Conservation (phyloP, 1,140 invertebrate genomes). For the Drosophila mauritiana region DNA sequence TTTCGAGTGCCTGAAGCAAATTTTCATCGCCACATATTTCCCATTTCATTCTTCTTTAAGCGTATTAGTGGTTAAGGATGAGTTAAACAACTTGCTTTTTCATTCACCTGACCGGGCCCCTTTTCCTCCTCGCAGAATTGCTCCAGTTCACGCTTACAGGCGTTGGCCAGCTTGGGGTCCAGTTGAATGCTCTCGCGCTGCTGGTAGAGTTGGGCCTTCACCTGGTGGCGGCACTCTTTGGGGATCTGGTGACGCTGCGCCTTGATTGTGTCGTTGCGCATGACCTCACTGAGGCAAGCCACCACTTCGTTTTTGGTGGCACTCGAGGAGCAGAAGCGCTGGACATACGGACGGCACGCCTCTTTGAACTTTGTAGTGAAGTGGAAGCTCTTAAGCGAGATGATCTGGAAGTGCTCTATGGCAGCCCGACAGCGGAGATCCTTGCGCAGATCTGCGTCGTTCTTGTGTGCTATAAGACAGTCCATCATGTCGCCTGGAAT, state of each 20-base stretch:
- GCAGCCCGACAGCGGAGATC: slow-evolving; percentile 95
- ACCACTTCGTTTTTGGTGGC: slow-evolving; percentile 95
- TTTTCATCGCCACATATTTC: background rate
- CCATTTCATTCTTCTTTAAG: background rate
- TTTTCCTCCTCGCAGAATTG: slow-evolving; percentile 90
- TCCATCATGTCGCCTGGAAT: slow-evolving; percentile 92
- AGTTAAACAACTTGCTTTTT: slow-evolving; percentile 72
- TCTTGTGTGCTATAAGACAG: slow-evolving; percentile 97
- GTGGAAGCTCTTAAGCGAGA: slow-evolving; percentile 96
- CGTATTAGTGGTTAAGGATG: slow-evolving; percentile 42
- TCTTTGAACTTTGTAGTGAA: slow-evolving; percentile 98
- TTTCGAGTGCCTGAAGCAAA: too few species aligned
- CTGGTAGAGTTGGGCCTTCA: slow-evolving; percentile 94
- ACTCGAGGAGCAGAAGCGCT: slow-evolving; percentile 90
- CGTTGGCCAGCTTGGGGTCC: slow-evolving; percentile 91
- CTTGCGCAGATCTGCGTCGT: slow-evolving; percentile 90
- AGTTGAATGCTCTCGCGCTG: slow-evolving; percentile 94
- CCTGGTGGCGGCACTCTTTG: slow-evolving; percentile 94
- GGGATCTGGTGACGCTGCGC: slow-evolving; percentile 91
- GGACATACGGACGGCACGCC: slow-evolving; percentile 94
- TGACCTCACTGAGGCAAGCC: slow-evolving; percentile 93
- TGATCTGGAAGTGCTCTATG: slow-evolving; percentile 97
- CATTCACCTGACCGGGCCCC: slow-evolving; percentile 91
- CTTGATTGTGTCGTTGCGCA: slow-evolving; percentile 94
- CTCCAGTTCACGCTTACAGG: slow-evolving; percentile 92